Conservation (phyloP, 2,888 invertebrate species). For the Uropetala carovei region DNA sequence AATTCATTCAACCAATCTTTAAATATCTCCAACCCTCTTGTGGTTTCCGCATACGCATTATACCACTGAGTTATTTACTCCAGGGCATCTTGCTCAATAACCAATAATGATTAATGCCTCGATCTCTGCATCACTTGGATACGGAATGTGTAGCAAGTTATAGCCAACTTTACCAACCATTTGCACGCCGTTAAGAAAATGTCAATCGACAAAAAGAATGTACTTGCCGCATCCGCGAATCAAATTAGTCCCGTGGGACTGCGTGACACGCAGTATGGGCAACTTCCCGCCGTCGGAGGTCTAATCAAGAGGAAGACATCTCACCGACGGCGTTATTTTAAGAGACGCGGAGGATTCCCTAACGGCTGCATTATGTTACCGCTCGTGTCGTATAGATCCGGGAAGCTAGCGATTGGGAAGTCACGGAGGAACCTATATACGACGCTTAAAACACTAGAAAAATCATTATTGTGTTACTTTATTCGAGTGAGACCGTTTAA, state of each 20-base stretch:
- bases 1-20: background rate
- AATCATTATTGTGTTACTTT: background rate
- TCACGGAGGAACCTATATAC: background rate
- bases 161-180: background rate
- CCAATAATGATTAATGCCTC: conserved; percentile 19
- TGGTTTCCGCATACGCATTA: background rate
- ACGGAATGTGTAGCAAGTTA: background rate
- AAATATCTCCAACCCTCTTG: background rate
- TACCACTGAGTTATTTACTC: background rate
- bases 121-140: background rate
- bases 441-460: background rate
- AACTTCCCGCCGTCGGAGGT: background rate
- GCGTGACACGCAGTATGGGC: background rate
- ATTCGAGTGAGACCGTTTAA: background rate
- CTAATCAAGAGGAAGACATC: conserved; percentile 22
- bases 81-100: background rate
- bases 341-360: background rate
- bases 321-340: background rate
- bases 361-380: background rate
- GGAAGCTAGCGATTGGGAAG: background rate
- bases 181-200: background rate
- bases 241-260: background rate
- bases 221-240: background rate
- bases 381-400: background rate
- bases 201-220: background rate